Conservation (phyloP, 2,797 vertebrate species). For the Cebuella pygmaea region DNA sequence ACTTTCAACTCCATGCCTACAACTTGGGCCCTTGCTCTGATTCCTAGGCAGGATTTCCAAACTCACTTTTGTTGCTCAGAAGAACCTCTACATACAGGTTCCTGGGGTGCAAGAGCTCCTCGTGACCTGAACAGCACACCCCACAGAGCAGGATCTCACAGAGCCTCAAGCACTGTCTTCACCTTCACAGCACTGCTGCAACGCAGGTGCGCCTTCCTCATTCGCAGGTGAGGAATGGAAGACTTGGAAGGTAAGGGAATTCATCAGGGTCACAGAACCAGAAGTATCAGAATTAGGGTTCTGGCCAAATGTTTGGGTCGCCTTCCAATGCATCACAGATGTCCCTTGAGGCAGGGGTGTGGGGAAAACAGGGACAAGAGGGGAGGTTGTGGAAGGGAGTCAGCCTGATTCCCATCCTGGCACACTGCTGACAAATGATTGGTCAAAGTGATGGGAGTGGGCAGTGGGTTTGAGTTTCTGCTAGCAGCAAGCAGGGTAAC, state of each 20-base stretch:
- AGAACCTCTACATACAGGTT: not conserved
- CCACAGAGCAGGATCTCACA: accelerated
- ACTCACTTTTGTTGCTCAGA: not conserved
- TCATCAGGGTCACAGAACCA: not conserved
- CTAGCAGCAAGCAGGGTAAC: not conserved
- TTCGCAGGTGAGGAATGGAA: not conserved
- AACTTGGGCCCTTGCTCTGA: not conserved
- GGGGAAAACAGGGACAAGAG: not conserved
- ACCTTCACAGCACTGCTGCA: accelerated
- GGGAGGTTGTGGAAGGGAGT: not conserved
- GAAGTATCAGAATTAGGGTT: not conserved
- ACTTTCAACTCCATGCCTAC: not conserved
- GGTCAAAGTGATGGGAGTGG: not conserved
- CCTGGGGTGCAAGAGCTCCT: not conserved
- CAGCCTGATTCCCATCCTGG: not conserved
- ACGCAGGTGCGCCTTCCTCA: not conserved
- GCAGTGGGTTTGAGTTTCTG: not conserved
- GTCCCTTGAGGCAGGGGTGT: not conserved
- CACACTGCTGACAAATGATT: not conserved
- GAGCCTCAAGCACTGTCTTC: not conserved
- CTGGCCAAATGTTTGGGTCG: not conserved
- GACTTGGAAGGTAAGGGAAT: not conserved
- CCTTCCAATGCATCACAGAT: not conserved
- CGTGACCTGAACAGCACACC: not conserved
- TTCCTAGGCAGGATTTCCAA: not conserved